phyloP scores from a whole-genome alignment of 2,797 vertebrate species.

The Cossypha heuglini region DNA sequence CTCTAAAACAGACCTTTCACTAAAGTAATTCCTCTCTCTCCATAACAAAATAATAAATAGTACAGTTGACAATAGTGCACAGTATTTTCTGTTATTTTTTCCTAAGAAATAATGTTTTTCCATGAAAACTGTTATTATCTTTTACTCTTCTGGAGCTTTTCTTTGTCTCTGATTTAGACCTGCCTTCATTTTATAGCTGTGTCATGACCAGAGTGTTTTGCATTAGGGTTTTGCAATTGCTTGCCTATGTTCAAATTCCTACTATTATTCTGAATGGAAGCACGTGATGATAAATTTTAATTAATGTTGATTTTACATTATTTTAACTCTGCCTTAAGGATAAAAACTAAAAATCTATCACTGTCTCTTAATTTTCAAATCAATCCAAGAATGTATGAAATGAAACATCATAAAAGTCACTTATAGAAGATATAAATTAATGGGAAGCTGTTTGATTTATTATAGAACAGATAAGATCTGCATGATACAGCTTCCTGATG shows the following conservation, averaged over 20 bases:
- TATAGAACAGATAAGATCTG: constrained; percentile 29
- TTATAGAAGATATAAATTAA: neutral
- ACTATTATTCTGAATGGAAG: neutral
- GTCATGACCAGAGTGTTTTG: neutral
- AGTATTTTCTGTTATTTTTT: neutral
- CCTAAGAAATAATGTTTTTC: neutral
- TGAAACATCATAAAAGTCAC: constrained; percentile 15
- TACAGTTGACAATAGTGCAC: neutral
- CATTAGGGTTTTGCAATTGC: neutral
- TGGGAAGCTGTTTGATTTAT: constrained; percentile 61
- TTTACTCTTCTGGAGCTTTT: neutral
- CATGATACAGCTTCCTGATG: constrained; percentile 5
- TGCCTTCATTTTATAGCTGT: neutral
- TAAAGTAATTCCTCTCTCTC: neutral
- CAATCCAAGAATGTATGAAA: constrained; percentile 44
- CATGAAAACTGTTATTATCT: neutral
- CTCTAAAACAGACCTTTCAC: neutral
- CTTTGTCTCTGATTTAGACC: neutral
- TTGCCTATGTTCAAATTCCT: neutral
- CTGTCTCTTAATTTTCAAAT: constrained; percentile 54
- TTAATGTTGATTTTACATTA: constrained; percentile 39
- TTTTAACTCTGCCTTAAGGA: constrained; percentile 36
- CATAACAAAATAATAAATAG: neutral
- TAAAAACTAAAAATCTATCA: constrained; percentile 59
- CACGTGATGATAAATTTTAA: constrained; percentile 30